Base-by-base conservation (phyloP, 2,888 invertebrate genomes). In the Bellardia bayeri region DNA sequence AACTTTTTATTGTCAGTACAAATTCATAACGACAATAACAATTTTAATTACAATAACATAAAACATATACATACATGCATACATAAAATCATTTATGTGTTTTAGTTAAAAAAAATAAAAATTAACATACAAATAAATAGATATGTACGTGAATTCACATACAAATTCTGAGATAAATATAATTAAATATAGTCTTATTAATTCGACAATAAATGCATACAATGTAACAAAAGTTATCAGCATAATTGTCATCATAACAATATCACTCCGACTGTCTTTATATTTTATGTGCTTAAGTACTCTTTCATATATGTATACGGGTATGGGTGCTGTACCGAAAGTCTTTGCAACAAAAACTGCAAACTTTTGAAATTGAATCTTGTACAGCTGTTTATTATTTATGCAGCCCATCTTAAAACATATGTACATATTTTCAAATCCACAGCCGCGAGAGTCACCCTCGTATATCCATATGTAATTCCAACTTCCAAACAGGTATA, bases 201-300 rank as follows among this genome's bases (percentile, higher is more conserved):
- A 49, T 33, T 72, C 13, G 71, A 61, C 16, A 56, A 80, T 49
- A 63, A 51, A 61, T 37, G 6, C 5, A 6, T 61, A 58, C 61
- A 63, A 45, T 33, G 13, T 33, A 58, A 56, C 56, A 42, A 40
- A 54, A 63, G 45, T 71, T 80, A 40, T 81, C 42, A 72, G 14
- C 40, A 63, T 54, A 49, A 54, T 72, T 64, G 30, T 72, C 61
- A 51, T 69, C 68, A 68, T 49, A 49, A 49, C 49, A 68, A 68
- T 49, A 30, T 49, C 68, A 49, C 49, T 68, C 30, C 6, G 49
- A 16, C 68, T 56, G 61, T 61, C 74, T 56, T 9, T 11, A 56
- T 23, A 8, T 56, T 56, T 7, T 23, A 11, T 56, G 56, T 16
- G 56, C 56, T 9, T 8, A 23, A 23, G 23, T 23, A 51, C 45